Base-by-base conservation (phyloP, 2,797 vertebrate genomes). In the Luscinia luscinia region DNA sequence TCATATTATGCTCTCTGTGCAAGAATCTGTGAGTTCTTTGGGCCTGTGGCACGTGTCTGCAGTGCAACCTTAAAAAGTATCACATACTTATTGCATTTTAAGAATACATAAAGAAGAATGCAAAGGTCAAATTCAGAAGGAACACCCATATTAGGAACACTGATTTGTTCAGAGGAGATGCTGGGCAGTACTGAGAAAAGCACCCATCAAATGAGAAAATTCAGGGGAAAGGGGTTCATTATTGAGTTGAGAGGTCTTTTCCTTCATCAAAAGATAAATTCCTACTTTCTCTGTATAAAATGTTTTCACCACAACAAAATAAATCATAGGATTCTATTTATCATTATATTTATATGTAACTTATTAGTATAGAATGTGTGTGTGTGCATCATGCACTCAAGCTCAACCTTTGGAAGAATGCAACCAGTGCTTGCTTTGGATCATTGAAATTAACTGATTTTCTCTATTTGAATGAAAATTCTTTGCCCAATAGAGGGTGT, bases 401-500 rank as follows among this genome's bases (percentile, higher is more conserved):
- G 6, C 21, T 52, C 0, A 0, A 8, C 5, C 11, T 81, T 80
- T n/a, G 58, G 48, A 89, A 90, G 69, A 89, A 23, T 83, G 58
- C 57, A 95, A n/a, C 30, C 23, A 27, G 21, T 48, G 19, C 12
- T 75, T 64, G 16, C 43, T 92, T 80, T 23, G 18, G 23, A n/a
- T 79, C 17, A 5, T 62, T 64, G 62, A 87, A 87, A 79, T 67
- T 11, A 74, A 51, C 21, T 40, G 28, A 1, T 89, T 87, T 72
- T 73, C 15, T 2, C 0, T n/a, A 58, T 66, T 58, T 58, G 36
- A 86, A 26, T 80, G 51, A 79, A 63, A 78, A 54, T 28, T 78
- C 13, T 93, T 61, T 93, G 22, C 14, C 95, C 97, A 67, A 70
- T 82, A 96, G 97, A 93, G 95, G 95, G 96, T 80, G 45, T 1